These are phyloP conservation scores for Theropithecus gelada DNA, from an alignment of 2,113 vertebrate species.

Conservation along the genomic window DNA sequence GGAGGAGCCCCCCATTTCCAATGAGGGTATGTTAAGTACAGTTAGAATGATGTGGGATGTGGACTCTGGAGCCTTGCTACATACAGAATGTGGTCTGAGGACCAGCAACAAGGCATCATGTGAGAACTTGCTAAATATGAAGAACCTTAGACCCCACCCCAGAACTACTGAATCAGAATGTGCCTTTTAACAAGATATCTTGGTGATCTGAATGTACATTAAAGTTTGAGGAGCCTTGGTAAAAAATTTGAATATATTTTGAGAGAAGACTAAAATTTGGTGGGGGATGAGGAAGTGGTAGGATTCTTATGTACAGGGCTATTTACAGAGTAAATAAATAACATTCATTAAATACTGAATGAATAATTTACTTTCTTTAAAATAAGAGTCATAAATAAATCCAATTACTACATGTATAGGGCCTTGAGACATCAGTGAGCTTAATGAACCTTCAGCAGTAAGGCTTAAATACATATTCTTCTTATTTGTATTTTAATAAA, in stretches of 20 bases:
- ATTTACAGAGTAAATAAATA: not conserved
- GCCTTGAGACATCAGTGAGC: not conserved
- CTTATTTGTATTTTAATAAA: not conserved
- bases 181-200: not conserved
- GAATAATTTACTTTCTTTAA: not conserved
- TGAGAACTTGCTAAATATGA: not conserved
- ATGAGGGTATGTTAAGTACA: not conserved
- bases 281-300: not conserved
- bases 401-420: not conserved
- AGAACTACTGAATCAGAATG: not conserved
- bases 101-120: no score
- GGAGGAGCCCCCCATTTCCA: not conserved
- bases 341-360: not conserved
- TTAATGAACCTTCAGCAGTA: not conserved
- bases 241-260: not conserved
- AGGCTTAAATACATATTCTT: not conserved
- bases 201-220: not conserved
- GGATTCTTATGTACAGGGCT: not conserved
- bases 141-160: not conserved
- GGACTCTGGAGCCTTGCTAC: not conserved
- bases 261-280: not conserved
- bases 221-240: not conserved
- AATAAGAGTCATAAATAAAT: not conserved
- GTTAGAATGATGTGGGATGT: not conserved
- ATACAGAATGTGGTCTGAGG: not conserved